phyloP scores from a whole-genome alignment of 2,888 invertebrate genomes.

The Macrosoma leucophasiata region DNA sequence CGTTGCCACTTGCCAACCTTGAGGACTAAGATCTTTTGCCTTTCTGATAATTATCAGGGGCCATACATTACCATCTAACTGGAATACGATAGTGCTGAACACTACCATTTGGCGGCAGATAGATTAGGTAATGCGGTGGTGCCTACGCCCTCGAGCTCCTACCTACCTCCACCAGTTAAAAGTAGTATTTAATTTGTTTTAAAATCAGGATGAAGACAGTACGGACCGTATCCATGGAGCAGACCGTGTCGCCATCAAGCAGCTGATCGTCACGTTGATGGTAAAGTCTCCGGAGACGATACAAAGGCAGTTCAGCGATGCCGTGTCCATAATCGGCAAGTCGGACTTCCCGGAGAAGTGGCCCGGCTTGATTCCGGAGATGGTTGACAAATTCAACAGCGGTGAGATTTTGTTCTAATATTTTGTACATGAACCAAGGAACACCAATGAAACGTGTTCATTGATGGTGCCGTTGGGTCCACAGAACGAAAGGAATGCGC shows the following conservation, averaged over 20 bases:
- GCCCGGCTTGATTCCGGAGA: slow-evolving; percentile 93
- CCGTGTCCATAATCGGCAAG: slow-evolving; percentile 96
- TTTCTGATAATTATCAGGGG: too few species aligned
- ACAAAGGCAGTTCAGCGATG: slow-evolving; percentile 96
- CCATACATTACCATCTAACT: too few species aligned
- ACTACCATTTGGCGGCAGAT: too few species aligned
- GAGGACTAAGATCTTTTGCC: too few species aligned
- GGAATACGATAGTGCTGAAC: too few species aligned
- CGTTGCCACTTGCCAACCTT: too few species aligned
- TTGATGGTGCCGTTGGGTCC: too few species aligned
- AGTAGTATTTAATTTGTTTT: slow-evolving; percentile 4
- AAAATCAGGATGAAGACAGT: slow-evolving; percentile 80
- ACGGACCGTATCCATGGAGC: slow-evolving; percentile 85
- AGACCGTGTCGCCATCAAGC: slow-evolving; percentile 89
- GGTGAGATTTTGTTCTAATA: slow-evolving; percentile 34
- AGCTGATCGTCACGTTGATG: slow-evolving; percentile 93
- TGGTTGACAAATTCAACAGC: slow-evolving; percentile 94
- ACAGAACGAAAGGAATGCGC: too few species aligned
- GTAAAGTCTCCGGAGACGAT: slow-evolving; percentile 91
- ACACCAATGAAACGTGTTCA: too few species aligned
- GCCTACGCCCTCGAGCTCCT: too few species aligned
- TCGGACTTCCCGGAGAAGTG: slow-evolving; percentile 98
- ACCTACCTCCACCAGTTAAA: too few species aligned
- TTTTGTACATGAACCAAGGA: neutral
- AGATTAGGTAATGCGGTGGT: too few species aligned